Evolutionary conservation across 2,113 vertebrate species (phyloP).

Genomic region (Phylloscopus trochilus): DNA sequence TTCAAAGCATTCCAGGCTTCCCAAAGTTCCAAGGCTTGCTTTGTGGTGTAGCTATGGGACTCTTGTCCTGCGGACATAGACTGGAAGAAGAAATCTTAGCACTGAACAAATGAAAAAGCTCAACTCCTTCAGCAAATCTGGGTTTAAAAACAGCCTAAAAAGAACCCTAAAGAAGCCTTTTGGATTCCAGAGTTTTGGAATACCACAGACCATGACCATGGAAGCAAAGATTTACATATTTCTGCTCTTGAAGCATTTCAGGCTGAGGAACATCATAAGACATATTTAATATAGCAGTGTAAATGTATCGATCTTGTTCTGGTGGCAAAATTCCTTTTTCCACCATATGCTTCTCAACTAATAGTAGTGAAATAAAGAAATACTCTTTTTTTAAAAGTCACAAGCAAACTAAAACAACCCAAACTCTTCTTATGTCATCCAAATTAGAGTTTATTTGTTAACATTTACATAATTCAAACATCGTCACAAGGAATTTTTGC

Average conservation of each 20-base stretch:
- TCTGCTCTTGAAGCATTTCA: not conserved
- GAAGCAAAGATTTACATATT: not conserved
- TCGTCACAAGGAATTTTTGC: not conserved
- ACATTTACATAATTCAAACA: rapidly evolving
- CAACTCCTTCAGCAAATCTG: not conserved
- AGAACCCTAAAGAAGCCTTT: not conserved
- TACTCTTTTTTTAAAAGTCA: not conserved
- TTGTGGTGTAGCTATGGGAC: not conserved
- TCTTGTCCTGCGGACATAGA: not conserved
- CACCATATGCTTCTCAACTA: not conserved
- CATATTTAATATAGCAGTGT: rapidly evolving
- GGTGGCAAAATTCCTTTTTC: not conserved
- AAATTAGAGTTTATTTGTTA: not conserved
- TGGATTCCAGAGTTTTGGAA: not conserved
- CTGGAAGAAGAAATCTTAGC: not conserved
- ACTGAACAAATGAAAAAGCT: not conserved
- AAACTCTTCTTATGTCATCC: not conserved
- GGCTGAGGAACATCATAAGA: not conserved
- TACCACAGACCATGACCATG: not conserved
- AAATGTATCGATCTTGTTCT: not conserved
- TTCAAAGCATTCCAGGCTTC: not conserved
- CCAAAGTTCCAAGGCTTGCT: not conserved
- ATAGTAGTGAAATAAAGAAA: not conserved
- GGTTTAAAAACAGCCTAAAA: not conserved
- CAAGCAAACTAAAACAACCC: not conserved